Percentiles rank a stretch among this genome's conserved stretches.
Conservation (phyloP, 2,888 invertebrate genomes). For the Miltochrista miniata region DNA sequence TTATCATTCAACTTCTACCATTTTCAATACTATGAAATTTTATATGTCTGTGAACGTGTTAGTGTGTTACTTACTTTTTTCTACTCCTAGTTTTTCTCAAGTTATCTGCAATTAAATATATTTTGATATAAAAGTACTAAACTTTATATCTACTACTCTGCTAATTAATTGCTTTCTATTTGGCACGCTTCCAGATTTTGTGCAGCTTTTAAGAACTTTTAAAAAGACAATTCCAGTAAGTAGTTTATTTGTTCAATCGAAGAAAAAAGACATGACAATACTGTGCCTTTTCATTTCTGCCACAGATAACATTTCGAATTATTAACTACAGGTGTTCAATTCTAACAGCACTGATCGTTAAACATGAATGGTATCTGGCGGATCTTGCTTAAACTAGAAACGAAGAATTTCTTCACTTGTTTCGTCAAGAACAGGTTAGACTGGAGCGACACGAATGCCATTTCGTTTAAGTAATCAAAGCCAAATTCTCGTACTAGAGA, state of each 20-base stretch:
- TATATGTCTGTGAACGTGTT: neutral
- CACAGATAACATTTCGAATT: neutral
- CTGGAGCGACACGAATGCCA: conserved; percentile 21
- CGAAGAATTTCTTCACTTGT: conserved; percentile 30
- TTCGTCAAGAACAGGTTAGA: conserved; percentile 37
- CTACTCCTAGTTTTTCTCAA: no score
- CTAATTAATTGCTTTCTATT: no score
- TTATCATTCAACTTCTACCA: conserved; percentile 1
- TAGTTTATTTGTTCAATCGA: no score
- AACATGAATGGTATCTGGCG: conserved; percentile 14
- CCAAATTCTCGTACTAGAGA: conserved; percentile 3
- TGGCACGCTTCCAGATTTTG: no score
- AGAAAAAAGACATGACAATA: no score
- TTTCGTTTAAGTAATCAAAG: conserved; percentile 28
- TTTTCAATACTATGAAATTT: conserved; percentile 5
- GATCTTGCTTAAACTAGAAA: conserved; percentile 33
- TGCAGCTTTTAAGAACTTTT: no score
- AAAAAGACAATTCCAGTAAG: no score
- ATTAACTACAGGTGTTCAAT: conserved; percentile 23
- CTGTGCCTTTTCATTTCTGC: no score
- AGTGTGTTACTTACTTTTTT: no score
- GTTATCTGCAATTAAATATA: no score
- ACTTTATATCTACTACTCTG: no score
- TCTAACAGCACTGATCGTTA: conserved; percentile 27
- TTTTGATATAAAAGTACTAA: no score